Conservation (phyloP, 92 coral and sea anemone species). For the Nematostella vectensis region DNA sequence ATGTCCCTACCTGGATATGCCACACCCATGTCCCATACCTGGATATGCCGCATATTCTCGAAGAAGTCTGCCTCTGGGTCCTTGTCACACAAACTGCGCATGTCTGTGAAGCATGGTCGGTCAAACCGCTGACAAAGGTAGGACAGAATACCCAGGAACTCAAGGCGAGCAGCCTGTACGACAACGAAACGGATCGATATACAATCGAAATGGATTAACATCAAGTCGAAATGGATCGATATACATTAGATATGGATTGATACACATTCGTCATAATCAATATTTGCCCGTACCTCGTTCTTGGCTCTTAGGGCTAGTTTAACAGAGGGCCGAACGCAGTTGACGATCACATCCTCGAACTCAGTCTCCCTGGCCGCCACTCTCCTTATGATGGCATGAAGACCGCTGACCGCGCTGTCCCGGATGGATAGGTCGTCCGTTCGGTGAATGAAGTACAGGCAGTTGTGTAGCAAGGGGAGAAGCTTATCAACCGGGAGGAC, state of each 20-base stretch:
- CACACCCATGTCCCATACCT: too few species aligned
- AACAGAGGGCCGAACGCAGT: constrained; percentile 65
- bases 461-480: constrained; percentile 66
- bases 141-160: constrained; percentile 65
- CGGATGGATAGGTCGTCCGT: constrained; percentile 79
- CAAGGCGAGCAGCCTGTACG: constrained; percentile 65
- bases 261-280: background rate
- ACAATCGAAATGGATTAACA: background rate
- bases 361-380: constrained; percentile 39
- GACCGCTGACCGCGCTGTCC: constrained; percentile 77
- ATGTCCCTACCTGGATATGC: too few species aligned
- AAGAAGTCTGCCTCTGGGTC: constrained; percentile 96
- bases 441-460: constrained; percentile 61
- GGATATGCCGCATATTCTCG: constrained; percentile 94
- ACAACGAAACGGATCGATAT: background rate
- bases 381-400: constrained; percentile 53
- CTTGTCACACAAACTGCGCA: constrained; percentile 54
- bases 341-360: constrained; percentile 59
- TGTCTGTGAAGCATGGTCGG: constrained; percentile 47
- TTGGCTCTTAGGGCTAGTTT: constrained; percentile 63
- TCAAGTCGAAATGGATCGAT: background rate
- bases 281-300: constrained; percentile 54
- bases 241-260: background rate
- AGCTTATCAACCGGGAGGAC: constrained; percentile 28
- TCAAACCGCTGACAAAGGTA: constrained; percentile 65